Base-by-base conservation (phyloP, 53 echinoderm and acorn worm genomes). In the Glandiceps talaboti region DNA sequence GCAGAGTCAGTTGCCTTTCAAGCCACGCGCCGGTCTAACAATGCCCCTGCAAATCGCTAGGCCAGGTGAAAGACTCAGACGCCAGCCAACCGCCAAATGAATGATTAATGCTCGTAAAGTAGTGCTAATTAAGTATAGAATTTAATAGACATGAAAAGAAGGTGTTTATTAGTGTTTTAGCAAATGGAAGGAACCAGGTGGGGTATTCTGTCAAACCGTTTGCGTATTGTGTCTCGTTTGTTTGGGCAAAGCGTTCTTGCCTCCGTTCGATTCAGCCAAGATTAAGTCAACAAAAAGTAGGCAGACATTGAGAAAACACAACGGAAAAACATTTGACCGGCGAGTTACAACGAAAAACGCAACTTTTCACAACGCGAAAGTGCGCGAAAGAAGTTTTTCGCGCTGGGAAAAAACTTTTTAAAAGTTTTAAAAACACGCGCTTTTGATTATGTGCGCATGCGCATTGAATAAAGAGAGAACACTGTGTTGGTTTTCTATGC, bases 41-140 rank as follows among this genome's bases (percentile, higher is more conserved):
- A 91, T 91, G 82, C 83, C 75, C 20, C 88, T 81, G 88, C 83
- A 88, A 91, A 84, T 81, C 78, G 80, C 83, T 30, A 73, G 81
- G 91, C 82, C 91, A 91, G 91, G 91, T 91, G 91, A 86, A 91
- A 81, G 78, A 32, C 32, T 25, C 27, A 32, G 79, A 78, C 79
- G 79, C 32, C 31, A 31, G 32, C 79, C 79, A 78, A 26, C 32
- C 79, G 28, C 31, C 79, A 78, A 78, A 88, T 88, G 88, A 91
- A 91, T 88, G 88, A 91, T 91, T 91, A 88, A 91, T 91, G 91
- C 88, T 81, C 74, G 81, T 85, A 88, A 91, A 91, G 91, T 91
- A 91, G 81, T 81, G 77, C 88, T 91, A 91, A 91, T 91, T 91
- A 91, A 88, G 88, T 91, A 80, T 88, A 83, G 83, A 91, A 91